Evolutionary conservation across 2,797 vertebrate genomes (phyloP), one percentile per base, ranked within the genome.

Genomic region (Myiotriccus ornatus): DNA sequence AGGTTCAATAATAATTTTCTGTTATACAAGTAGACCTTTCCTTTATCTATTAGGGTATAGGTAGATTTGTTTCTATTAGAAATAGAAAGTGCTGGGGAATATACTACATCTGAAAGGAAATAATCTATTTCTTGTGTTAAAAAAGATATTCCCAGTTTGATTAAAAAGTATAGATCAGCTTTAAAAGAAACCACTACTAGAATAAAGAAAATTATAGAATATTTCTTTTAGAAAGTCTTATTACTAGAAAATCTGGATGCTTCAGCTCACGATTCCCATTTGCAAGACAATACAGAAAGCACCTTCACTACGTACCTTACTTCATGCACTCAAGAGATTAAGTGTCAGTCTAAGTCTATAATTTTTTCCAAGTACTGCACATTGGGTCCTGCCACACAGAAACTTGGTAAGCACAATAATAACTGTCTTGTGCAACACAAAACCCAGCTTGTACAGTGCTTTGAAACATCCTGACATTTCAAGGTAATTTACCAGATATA

Each of bases 401-500:
- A 90, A 70, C 68, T 83, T 90, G 35, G 56, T 78, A 94, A 84
- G 75, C 85, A 77, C 57, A 92, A 68, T 77, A 90, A 85, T 68
- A 90, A 68, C 73, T 81, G n/a, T 30, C 76, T 69, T 62, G 73
- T 92, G 62, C 50, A 81, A 81, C 39, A 76, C 65, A 83, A 94
- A 93, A 79, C 70, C 37, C 27, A 57, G 87, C 71, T 91, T 44
- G 15, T 83, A 60, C 52, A 37, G 37, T 76, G 76, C 89, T 93
- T 89, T 90, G 71, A 91, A 95, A 75, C 70, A 80, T 60, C 63
- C 57, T 8, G 55, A 43, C 64, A 35, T 87, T 93, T 94, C 68
- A 80, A 94, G 44, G 74, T 87, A 96, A 79, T 90, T 96, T 93
- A 56, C 70, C 39, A 90, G 74, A 84, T 74, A 87, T 70, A 76